Conservation (phyloP, 2,797 vertebrate species). For the Mormyrus proboscirostris region DNA sequence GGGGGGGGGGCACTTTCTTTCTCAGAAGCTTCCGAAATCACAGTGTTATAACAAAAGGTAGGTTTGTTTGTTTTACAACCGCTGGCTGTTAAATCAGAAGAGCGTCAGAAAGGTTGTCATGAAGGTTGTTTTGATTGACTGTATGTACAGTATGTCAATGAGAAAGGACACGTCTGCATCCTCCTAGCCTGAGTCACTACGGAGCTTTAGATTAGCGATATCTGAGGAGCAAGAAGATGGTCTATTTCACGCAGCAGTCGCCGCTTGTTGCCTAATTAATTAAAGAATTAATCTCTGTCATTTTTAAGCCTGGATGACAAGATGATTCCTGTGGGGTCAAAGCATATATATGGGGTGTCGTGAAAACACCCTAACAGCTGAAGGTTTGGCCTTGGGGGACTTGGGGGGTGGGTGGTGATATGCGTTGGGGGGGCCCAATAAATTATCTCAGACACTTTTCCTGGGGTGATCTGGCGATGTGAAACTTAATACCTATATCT, state of each 20-base stretch:
- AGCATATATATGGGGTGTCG: not conserved
- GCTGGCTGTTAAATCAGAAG: not conserved
- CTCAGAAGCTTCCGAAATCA: not conserved
- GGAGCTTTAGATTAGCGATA: not conserved
- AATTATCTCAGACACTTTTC: not conserved
- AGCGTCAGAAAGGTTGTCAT: not conserved
- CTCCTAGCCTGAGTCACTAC: not conserved
- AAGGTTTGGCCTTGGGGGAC: not conserved
- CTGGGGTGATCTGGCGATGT: not conserved
- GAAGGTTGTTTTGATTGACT: not conserved
- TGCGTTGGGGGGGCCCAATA: not conserved
- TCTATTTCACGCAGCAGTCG: not conserved
- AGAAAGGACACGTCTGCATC: not conserved
- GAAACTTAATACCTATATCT: not conserved
- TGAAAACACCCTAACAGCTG: not conserved
- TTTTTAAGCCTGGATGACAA: constrained; percentile 6
- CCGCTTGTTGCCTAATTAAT: constrained; percentile 13
- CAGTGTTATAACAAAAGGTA: not conserved
- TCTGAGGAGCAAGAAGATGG: not conserved
- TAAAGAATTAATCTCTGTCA: not conserved
- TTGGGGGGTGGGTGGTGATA: not conserved
- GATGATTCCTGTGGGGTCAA: not conserved
- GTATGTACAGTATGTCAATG: not conserved
- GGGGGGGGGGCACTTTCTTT: not conserved
- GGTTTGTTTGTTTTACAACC: not conserved